Conservation (phyloP, 64 coral and sea anemone genomes). For the Montipora cactus region DNA sequence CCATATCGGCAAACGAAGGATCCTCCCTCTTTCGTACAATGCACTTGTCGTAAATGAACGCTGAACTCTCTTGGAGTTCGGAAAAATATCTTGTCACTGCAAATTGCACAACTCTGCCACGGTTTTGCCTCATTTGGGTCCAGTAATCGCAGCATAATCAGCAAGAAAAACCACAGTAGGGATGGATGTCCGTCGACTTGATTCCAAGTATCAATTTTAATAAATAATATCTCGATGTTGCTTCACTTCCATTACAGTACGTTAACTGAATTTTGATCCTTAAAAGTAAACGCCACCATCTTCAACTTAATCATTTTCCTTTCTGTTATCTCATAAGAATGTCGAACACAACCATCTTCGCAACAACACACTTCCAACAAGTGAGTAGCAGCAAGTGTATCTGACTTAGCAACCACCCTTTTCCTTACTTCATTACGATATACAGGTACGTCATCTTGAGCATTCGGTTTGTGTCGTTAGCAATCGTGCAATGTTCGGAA, state of each 20-base stretch:
- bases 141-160: slow-evolving; percentile 89
- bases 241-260: slow-evolving; percentile 19
- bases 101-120: slow-evolving; percentile 93
- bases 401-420: slow-evolving; percentile 63
- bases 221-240: slow-evolving; percentile 80
- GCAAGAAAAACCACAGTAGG: background rate
- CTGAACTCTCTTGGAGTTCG: slow-evolving; percentile 88
- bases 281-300: background rate
- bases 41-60: slow-evolving; percentile 82
- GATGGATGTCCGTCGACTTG: background rate
- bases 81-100: slow-evolving; percentile 90
- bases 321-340: background rate
- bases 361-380: background rate
- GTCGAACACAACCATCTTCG: background rate
- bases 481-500: background rate
- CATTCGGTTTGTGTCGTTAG: background rate
- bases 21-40: slow-evolving; percentile 95
- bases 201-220: slow-evolving; percentile 45
- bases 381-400: too few relatives aligned
- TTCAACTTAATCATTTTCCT: background rate
- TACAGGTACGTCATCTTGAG: slow-evolving; percentile 21
- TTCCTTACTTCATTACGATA: background rate
- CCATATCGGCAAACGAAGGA: slow-evolving; percentile 99
- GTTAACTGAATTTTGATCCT: slow-evolving; percentile 28
- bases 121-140: slow-evolving; percentile 86